phyloP scores from a whole-genome alignment of 2,888 invertebrate species.

The Tetramorium bicarinatum region DNA sequence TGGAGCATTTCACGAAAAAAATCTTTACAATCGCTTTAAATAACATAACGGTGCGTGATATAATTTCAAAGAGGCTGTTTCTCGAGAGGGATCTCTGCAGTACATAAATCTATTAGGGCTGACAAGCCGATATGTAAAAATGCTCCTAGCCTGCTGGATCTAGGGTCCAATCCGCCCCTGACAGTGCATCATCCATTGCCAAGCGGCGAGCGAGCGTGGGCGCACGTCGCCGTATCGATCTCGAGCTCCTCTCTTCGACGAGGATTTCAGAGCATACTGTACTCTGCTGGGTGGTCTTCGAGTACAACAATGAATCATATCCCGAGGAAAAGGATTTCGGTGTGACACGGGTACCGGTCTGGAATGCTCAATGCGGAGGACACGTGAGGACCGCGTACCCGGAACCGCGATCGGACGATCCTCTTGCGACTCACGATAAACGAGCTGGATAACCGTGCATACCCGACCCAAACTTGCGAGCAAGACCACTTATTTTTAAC shows the following conservation, averaged over 20 bases:
- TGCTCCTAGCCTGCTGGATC: constrained; percentile 49
- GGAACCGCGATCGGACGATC: constrained; percentile 67
- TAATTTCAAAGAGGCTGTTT: constrained; percentile 3
- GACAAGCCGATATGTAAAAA: constrained; percentile 51
- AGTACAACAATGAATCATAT: constrained; percentile 83
- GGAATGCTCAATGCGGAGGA: constrained; percentile 56
- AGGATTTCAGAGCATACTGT: constrained; percentile 81
- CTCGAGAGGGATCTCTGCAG: constrained; percentile 8
- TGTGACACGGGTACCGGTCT: constrained; percentile 74
- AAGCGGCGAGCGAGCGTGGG: constrained; percentile 80
- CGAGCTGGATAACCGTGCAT: constrained; percentile 55
- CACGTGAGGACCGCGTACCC: constrained; percentile 65
- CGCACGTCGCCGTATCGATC: constrained; percentile 82
- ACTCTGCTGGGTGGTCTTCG: constrained; percentile 82
- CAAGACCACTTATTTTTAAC: constrained; percentile 34
- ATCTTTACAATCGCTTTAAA: constrained; percentile 14
- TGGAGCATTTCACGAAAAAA: background rate
- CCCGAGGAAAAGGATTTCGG: constrained; percentile 76
- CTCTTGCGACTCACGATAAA: constrained; percentile 69
- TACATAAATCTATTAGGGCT: constrained; percentile 50
- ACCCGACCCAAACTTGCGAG: constrained; percentile 11
- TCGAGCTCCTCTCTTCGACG: constrained; percentile 79
- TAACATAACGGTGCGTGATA: constrained; percentile 21
- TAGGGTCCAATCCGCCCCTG: constrained; percentile 74
- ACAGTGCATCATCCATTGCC: constrained; percentile 78